phyloP scores from a whole-genome alignment of 2,797 vertebrate genomes.

The Pogoniulus pusillus region DNA sequence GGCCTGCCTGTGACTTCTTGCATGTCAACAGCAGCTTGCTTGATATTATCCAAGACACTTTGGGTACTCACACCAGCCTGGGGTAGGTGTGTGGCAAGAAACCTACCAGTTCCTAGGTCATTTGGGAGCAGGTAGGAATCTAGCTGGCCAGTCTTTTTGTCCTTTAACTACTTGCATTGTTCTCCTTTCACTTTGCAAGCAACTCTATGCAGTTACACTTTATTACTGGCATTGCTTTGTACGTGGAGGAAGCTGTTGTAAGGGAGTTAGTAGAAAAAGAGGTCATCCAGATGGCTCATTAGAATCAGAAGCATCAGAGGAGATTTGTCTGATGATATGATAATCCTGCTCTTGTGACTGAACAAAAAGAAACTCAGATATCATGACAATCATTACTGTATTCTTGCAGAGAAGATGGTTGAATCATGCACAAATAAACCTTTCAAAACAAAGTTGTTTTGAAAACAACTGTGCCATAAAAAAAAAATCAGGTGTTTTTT shows the following conservation, averaged over 20 bases:
- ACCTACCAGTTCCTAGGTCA: background rate
- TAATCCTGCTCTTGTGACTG: background rate
- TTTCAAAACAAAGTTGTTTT: background rate
- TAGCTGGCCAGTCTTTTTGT: background rate
- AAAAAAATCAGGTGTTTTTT: no score
- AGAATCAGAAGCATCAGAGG: background rate
- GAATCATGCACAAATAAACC: background rate
- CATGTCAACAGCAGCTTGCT: background rate
- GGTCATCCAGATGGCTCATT: background rate
- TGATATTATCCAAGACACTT: background rate
- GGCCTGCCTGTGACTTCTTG: background rate
- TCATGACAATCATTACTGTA: no score
- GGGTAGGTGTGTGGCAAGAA: background rate
- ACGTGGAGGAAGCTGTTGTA: background rate
- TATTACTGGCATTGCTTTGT: background rate
- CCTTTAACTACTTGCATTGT: background rate
- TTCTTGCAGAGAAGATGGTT: background rate
- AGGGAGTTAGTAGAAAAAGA: conserved; percentile 8
- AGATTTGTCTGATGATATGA: background rate
- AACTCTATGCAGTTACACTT: background rate
- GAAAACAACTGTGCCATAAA: no score
- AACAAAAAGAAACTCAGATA: background rate
- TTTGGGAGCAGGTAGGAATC: background rate
- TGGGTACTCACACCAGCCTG: background rate
- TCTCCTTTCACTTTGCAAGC: background rate